Conservation (phyloP, 2,113 vertebrate species). For the Progne subis region DNA sequence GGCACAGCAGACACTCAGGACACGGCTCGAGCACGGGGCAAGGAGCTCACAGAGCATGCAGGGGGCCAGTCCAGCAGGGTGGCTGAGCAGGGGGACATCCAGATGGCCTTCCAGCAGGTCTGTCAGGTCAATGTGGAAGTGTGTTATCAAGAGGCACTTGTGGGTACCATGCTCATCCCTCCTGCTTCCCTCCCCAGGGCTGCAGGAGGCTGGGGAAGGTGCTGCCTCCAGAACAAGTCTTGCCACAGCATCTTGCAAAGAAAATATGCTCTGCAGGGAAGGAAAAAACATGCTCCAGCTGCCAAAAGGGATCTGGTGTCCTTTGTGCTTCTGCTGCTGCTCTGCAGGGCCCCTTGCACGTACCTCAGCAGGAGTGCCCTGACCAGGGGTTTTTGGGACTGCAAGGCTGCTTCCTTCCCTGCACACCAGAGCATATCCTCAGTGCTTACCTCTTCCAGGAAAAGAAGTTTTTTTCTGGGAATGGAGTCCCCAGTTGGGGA, state of each 20-base stretch:
- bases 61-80: neutral
- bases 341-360: neutral
- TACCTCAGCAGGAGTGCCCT: neutral
- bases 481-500: neutral
- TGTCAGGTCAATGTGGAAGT: neutral
- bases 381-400: neutral
- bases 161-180: neutral
- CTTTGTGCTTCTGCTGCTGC: neutral
- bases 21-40: accelerated
- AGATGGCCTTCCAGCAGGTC: neutral
- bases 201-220: neutral
- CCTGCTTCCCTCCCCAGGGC: neutral
- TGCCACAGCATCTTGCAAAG: neutral
- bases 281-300: neutral
- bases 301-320: neutral
- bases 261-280: neutral
- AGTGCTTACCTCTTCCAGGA: neutral
- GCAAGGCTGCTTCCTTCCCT: neutral
- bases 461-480: neutral
- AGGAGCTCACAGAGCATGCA: neutral
- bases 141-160: accelerated
- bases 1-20: accelerated
- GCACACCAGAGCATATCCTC: accelerated
- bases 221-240: neutral
- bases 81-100: neutral